Base-by-base conservation (phyloP, 35 echinoderm and acorn worm species). In the Heliocidaris erythrogramma region DNA sequence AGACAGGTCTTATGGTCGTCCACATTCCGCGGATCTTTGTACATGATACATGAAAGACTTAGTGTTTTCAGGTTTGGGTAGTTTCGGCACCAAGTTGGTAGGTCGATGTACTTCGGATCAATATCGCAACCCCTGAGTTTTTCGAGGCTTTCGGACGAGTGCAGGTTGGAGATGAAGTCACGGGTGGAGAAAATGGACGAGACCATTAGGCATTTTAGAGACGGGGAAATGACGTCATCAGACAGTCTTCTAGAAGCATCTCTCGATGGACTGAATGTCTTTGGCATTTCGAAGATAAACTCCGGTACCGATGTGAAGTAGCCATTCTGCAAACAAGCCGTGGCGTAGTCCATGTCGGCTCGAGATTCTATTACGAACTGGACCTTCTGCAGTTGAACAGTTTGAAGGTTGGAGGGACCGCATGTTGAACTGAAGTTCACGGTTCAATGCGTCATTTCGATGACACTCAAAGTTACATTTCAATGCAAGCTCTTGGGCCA, bases 391-490 rank as follows among this genome's bases (percentile, higher is more conserved):
- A 92, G 18, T 30, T 92, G 17, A 49, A 92, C 47, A 30, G 91
- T n/a, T n/a, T n/a, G n/a, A n/a, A n/a, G 91, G 7, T 49, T 59
- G 91, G 18, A 92, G n/a, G n/a, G 91, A 92, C 29, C 91, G 14
- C 18, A 92, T 12, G 48, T 4, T 92, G 30, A 52, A 30, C 49
- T 92, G 91, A 30, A 92, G 91, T 59, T 92, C 91, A 3, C 91
- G 31, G 27, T 92, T 92, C 29, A 92, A 59, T 11, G 91, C 91
- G 30, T 92, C 91, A 10, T 30, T 48, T 32, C 91, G 48, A 30
- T 92, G 91, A 27, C 91, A 92, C 47, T 92, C 91, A 30, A 92
- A 59, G 50, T 92, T 92, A 59, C 91, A 92, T 48, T 92, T 92
- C 48, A 92, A 48, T 30, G 50, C 91, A 59, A 92, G 47, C n/a